phyloP scores from a whole-genome alignment of 2,113 vertebrate genomes.

The Proterorhinus semilunaris region DNA sequence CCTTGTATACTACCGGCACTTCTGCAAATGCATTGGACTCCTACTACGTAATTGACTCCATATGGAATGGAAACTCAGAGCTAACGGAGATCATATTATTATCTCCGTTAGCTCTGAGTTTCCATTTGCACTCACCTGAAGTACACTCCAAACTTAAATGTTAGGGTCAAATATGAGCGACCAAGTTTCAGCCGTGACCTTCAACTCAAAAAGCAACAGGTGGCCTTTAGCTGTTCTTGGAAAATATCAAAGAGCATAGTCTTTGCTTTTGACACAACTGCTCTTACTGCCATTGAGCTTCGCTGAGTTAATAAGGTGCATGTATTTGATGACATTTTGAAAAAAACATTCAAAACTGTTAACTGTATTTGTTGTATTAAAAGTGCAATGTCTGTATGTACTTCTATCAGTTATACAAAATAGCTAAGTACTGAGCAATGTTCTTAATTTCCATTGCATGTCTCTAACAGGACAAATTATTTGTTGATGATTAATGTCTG shows the following conservation, averaged over 20 bases:
- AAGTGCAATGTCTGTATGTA: not conserved
- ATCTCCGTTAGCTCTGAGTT: not conserved
- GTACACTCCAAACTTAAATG: conserved; percentile 10
- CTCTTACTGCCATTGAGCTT: not conserved
- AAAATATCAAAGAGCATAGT: conserved; percentile 21
- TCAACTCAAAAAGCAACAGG: conserved; percentile 22
- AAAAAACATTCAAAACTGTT: conserved; percentile 2
- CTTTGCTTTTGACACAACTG: conserved; percentile 18
- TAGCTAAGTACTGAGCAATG: too few species aligned
- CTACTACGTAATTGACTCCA: not conserved
- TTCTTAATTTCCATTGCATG: too few species aligned
- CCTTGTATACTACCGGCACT: not conserved
- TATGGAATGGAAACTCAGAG: too few species aligned
- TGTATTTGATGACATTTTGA: not conserved
- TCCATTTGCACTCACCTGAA: not conserved
- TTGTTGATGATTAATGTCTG: too few species aligned
- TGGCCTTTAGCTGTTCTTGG: conserved; percentile 39
- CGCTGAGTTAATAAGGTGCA: conserved; percentile 1
- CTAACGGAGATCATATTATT: too few species aligned
- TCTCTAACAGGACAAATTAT: too few species aligned
- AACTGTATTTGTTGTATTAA: not conserved
- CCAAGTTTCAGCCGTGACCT: conserved; percentile 7
- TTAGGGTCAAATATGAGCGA: conserved; percentile 34
- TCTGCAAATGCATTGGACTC: not conserved
- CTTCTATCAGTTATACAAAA: too few species aligned